Percentiles rank a stretch among this genome's conserved stretches.
Conservation (phyloP, 2,113 vertebrate genomes). For the Ceratotherium simum region DNA sequence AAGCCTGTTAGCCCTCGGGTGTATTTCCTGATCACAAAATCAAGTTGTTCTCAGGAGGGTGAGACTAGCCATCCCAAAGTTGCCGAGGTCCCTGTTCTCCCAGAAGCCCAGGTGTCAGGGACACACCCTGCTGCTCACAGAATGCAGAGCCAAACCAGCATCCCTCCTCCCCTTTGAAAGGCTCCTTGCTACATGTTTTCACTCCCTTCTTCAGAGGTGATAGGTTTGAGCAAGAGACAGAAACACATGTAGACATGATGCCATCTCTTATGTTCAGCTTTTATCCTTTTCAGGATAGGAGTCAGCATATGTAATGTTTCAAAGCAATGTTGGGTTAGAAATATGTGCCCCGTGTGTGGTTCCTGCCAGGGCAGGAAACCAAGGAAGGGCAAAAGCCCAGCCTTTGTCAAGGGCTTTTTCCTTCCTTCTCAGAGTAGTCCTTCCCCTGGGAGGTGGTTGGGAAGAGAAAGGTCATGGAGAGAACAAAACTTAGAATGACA, state of each 20-base stretch:
- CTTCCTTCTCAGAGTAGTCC: background rate
- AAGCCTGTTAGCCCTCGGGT: background rate
- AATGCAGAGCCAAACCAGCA: background rate
- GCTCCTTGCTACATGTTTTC: background rate
- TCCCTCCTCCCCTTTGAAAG: background rate
- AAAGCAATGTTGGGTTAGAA: background rate
- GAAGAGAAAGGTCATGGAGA: background rate
- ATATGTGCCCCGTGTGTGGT: accelerated
- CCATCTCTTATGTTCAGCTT: background rate
- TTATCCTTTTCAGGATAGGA: background rate
- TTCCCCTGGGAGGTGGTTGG: background rate
- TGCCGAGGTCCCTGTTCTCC: background rate
- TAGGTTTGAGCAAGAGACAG: background rate
- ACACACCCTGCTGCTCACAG: background rate
- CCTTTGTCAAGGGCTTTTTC: background rate
- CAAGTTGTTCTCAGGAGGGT: background rate
- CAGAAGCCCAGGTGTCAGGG: accelerated
- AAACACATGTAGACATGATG: background rate
- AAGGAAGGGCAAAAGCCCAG: background rate
- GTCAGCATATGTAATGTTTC: background rate
- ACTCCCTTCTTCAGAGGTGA: background rate
- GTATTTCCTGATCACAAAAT: background rate
- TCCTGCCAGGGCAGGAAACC: background rate
- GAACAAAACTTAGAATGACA: background rate
- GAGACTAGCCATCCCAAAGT: background rate